A percentile compares a stretch with the other conserved stretches of the same genome.
Conservation (phyloP, 2,888 invertebrate genomes). For the Oscheius sp. region DNA sequence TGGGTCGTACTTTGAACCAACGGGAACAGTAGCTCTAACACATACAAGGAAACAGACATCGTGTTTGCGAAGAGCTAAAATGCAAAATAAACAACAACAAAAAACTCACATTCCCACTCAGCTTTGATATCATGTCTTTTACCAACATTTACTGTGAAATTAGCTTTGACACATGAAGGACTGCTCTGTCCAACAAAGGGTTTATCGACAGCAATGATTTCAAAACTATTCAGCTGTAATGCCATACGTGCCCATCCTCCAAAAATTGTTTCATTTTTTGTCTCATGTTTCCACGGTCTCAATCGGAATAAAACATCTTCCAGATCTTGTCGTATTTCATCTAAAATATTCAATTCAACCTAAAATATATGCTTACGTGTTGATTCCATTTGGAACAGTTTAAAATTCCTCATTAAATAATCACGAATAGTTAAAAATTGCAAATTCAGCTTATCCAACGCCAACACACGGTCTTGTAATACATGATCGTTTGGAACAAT, state of each 20-base stretch:
- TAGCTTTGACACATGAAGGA: slow-evolving; percentile 93
- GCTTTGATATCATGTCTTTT: slow-evolving; percentile 72
- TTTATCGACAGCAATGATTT: slow-evolving; percentile 83
- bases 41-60: slow-evolving; percentile 96
- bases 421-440: slow-evolving; percentile 98
- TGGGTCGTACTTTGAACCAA: slow-evolving; percentile 76
- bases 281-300: slow-evolving; percentile 83
- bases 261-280: slow-evolving; percentile 77
- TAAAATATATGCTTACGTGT: slow-evolving; percentile 78
- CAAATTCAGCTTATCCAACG: slow-evolving; percentile 93
- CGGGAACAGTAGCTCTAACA: slow-evolving; percentile 80
- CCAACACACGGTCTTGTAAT: slow-evolving; percentile 87
- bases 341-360: slow-evolving; percentile 89
- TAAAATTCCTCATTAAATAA: slow-evolving; percentile 94
- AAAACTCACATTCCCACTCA: slow-evolving; percentile 2
- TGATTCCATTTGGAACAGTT: slow-evolving; percentile 94
- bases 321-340: slow-evolving; percentile 97
- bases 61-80: slow-evolving; percentile 83
- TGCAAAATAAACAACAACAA: background rate
- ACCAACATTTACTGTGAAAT: slow-evolving; percentile 89
- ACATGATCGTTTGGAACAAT: slow-evolving; percentile 96
- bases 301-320: slow-evolving; percentile 94
- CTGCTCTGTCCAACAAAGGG: slow-evolving; percentile 83
- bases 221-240: slow-evolving; percentile 88
- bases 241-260: slow-evolving; percentile 99